phyloP scores from a whole-genome alignment of 2,888 invertebrate species.

The Heliconius cydno region DNA sequence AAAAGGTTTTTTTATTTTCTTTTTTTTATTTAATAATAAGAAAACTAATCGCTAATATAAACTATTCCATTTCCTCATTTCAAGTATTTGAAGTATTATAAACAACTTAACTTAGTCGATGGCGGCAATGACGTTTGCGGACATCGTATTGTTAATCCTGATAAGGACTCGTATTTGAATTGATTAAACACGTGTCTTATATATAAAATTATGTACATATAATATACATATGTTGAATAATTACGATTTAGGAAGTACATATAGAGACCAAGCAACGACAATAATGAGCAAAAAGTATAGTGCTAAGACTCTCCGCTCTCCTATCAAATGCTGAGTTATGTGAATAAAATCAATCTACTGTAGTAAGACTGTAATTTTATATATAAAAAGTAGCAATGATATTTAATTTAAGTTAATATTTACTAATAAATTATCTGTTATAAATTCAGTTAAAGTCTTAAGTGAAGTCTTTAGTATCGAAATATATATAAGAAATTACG shows the following conservation, averaged over 20 bases:
- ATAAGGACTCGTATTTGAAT: constrained; percentile 15
- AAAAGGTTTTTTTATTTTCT: no score
- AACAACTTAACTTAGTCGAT: background rate
- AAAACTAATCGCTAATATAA: background rate
- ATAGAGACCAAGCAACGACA: background rate
- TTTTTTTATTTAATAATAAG: background rate
- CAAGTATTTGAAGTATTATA: constrained; percentile 7
- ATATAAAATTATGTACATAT: background rate
- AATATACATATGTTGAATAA: background rate
- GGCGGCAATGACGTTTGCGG: constrained; percentile 1
- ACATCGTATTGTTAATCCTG: constrained; percentile 4
- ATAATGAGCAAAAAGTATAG: no score
- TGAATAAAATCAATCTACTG: no score
- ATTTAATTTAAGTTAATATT: no score
- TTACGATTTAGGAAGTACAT: background rate
- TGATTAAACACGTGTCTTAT: background rate
- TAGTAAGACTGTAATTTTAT: no score
- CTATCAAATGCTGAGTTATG: no score
- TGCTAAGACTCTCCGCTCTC: no score
- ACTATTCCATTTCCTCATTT: background rate
- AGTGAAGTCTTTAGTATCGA: no score
- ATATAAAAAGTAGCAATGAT: no score
- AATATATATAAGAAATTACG: no score
- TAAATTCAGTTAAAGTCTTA: no score
- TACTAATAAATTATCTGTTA: no score